These are phyloP conservation scores for Seladonia tumulorum DNA, from an alignment of 2,888 invertebrate genomes.

Conservation along the genomic window DNA sequence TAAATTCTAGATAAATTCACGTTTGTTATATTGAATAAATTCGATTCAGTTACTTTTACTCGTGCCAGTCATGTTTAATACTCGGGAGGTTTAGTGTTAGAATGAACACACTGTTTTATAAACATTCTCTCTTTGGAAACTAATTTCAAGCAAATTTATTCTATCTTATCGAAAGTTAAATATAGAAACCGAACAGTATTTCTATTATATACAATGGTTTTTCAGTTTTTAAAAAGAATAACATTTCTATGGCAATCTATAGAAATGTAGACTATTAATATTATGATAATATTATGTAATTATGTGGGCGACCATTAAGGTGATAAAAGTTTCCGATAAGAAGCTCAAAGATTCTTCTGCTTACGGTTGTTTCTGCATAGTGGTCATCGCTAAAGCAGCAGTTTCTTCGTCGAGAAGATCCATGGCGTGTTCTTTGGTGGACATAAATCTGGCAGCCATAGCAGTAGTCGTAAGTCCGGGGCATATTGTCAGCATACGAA, in stretches of 20 bases:
- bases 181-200: not conserved
- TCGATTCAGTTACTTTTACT: no score
- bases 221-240: not conserved
- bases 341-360: constrained; percentile 5
- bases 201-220: not conserved
- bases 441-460: constrained; percentile 71
- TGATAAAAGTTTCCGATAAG: no score
- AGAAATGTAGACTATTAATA: no score
- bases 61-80: no score
- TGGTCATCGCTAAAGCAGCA: constrained; percentile 60
- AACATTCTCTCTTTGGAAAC: not conserved
- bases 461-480: constrained; percentile 79
- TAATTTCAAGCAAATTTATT: not conserved
- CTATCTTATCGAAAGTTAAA: not conserved
- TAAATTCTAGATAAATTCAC: no score
- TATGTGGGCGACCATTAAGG: no score
- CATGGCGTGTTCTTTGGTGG: constrained; percentile 69
- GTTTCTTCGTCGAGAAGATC: constrained; percentile 72
- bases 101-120: not conserved
- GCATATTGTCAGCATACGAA: constrained; percentile 80
- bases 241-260: not conserved
- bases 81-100: no score
- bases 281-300: no score
- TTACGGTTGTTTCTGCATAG: constrained; percentile 76
- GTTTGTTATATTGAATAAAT: no score